A percentile compares a stretch with the other conserved stretches of the same genome.
Conservation (phyloP, 2,113 vertebrate species). For the Podilymbus podiceps region DNA sequence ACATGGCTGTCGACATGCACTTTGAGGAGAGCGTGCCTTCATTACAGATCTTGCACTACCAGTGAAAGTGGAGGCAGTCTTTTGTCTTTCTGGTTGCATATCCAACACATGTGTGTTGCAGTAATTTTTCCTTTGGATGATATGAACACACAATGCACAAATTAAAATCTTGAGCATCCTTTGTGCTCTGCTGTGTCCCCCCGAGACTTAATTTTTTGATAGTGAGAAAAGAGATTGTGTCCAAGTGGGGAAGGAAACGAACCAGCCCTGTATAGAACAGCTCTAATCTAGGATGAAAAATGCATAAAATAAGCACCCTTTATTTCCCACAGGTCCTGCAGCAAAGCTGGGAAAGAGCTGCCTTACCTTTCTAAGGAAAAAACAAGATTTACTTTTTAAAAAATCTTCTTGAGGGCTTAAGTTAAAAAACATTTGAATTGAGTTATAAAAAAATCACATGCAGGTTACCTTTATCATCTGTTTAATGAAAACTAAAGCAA, state of each 20-base stretch:
- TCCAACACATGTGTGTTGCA: background rate
- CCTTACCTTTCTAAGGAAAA: background rate
- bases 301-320: background rate
- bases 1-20: background rate
- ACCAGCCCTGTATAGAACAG: background rate
- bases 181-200: background rate
- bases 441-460: background rate
- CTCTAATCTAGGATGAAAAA: background rate
- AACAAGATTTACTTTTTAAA: background rate
- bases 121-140: background rate
- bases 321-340: slow-evolving; percentile 3
- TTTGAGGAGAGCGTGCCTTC: background rate
- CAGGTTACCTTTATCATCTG: background rate
- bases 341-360: background rate
- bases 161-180: background rate
- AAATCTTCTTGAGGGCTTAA: background rate
- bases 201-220: background rate
- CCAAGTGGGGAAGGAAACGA: background rate
- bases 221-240: background rate
- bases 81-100: background rate
- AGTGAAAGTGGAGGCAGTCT: background rate
- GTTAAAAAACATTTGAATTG: background rate
- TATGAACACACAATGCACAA: background rate
- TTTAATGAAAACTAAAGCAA: background rate
- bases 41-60: background rate